Percentiles rank a stretch among this genome's conserved stretches.
phyloP scores from a whole-genome alignment of 2,113 vertebrate genomes.

The Elephantulus edwardii region DNA sequence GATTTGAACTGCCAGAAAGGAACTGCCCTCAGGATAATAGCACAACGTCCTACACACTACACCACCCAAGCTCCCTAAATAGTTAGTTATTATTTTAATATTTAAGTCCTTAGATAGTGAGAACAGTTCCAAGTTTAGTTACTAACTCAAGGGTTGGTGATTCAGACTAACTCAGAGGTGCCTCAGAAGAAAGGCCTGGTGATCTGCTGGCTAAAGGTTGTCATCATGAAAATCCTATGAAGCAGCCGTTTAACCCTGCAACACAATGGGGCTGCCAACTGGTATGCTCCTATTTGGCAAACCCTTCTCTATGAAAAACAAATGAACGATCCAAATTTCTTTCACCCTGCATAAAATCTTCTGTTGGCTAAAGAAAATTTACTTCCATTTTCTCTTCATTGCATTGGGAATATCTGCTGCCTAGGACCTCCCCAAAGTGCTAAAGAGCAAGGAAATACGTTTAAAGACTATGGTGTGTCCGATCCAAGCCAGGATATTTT shows the following conservation, averaged over 20 bases:
- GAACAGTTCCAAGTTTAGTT: neutral
- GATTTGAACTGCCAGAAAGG: no score
- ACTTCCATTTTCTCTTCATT: no score
- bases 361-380: neutral
- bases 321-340: neutral
- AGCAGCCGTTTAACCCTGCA: neutral
- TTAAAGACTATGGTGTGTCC: no score
- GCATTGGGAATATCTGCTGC: no score
- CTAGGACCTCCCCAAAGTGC: no score
- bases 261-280: neutral
- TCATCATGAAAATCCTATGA: neutral
- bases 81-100: constrained; percentile 4
- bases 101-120: neutral
- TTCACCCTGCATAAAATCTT: neutral
- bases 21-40: no score
- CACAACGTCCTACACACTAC: no score
- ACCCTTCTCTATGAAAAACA: neutral
- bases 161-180: neutral
- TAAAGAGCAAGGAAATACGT: no score
- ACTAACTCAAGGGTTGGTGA: neutral
- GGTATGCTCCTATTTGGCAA: neutral
- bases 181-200: neutral
- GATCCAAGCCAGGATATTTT: no score
- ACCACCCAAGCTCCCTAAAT: neutral
- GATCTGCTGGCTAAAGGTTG: neutral